phyloP scores from a whole-genome alignment of 2,797 vertebrate genomes.

The Sebastes glaucus region DNA sequence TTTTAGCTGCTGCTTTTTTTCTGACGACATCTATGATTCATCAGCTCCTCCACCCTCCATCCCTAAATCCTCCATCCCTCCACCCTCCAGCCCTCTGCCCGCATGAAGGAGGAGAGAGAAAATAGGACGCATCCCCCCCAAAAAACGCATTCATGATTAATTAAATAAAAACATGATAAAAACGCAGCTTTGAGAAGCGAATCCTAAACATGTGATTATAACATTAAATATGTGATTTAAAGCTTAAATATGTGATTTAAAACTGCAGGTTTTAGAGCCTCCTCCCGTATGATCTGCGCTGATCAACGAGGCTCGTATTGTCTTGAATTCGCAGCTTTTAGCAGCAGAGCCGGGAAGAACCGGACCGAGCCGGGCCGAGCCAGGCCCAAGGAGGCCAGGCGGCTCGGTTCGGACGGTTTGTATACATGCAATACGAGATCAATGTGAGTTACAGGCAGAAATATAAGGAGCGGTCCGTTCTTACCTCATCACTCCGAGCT shows the following conservation, averaged over 20 bases:
- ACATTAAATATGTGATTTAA: background rate
- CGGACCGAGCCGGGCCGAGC: background rate
- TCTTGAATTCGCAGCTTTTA: background rate
- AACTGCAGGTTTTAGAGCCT: background rate
- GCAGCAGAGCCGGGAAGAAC: background rate
- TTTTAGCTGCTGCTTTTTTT: conserved; percentile 5
- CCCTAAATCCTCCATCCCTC: conserved; percentile 15
- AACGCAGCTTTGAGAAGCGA: background rate
- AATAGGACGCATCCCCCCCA: background rate
- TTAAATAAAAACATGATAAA: background rate
- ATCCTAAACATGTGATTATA: background rate
- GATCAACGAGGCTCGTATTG: background rate
- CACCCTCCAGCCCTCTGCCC: background rate
- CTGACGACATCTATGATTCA: conserved; percentile 59
- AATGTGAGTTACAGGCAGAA: background rate
- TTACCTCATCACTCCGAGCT: conserved; percentile 64
- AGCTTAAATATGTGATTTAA: background rate
- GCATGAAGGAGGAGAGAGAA: conserved; percentile 28
- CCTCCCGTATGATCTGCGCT: background rate
- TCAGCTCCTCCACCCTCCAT: conserved; percentile 31
- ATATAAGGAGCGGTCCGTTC: conserved; percentile 20
- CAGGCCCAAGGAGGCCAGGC: background rate
- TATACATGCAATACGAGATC: background rate
- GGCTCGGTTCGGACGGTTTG: background rate
- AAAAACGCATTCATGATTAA: background rate